Evolutionary conservation across 2,888 invertebrate species (phyloP).

Genomic region (Chaetogeoica ovagalla): DNA sequence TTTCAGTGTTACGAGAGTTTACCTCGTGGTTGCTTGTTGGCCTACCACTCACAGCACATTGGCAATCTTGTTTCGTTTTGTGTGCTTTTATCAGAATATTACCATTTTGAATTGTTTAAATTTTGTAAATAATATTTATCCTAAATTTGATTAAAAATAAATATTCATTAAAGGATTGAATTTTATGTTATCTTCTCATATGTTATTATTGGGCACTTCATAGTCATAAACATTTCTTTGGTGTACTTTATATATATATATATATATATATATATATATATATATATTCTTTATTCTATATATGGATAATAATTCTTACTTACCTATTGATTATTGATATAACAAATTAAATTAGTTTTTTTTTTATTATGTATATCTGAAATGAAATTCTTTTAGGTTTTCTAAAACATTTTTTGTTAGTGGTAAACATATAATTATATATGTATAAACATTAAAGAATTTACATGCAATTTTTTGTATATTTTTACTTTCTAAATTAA

Average conservation of each 20-base stretch:
- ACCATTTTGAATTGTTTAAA: slow-evolving; percentile 8
- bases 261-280: too few relatives aligned
- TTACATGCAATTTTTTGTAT: background rate
- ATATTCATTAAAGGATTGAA: background rate
- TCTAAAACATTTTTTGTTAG: background rate
- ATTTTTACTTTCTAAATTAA: background rate
- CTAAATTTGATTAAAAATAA: background rate
- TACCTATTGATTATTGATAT: background rate
- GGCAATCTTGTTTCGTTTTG: slow-evolving; percentile 46
- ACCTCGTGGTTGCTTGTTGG: slow-evolving; percentile 45
- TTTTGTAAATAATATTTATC: slow-evolving; percentile 18
- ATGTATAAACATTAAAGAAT: background rate
- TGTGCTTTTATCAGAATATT: slow-evolving; percentile 29
- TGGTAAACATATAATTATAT: background rate
- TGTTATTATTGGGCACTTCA: background rate
- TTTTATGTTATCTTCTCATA: background rate
- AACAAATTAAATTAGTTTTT: background rate
- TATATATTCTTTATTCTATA: slow-evolving; percentile 4
- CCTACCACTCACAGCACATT: slow-evolving; percentile 52
- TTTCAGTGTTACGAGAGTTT: slow-evolving; percentile 49
- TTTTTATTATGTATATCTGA: background rate
- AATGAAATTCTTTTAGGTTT: background rate
- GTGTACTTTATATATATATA: background rate
- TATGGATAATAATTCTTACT: background rate
- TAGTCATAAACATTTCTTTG: background rate